Percentiles rank a stretch among this genome's conserved stretches.
Evolutionary conservation across 2,888 invertebrate genomes (phyloP).

Genomic region (Apamea anceps): DNA sequence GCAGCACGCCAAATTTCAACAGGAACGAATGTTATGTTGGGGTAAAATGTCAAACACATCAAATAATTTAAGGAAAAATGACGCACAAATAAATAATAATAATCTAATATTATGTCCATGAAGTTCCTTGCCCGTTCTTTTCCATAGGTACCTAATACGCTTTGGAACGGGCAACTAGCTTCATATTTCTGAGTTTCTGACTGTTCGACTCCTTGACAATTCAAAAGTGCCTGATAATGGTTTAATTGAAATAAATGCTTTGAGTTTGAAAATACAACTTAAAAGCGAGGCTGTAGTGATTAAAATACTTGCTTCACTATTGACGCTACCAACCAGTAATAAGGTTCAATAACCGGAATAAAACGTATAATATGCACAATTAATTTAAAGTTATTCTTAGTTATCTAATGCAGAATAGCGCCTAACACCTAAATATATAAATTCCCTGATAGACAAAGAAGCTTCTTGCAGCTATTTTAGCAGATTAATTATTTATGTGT

Average conservation of each 20-base stretch:
- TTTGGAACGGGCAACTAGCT: background rate
- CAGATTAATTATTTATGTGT: slow-evolving; percentile 9
- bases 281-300: slow-evolving; percentile 11
- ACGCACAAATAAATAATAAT: background rate
- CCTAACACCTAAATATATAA: slow-evolving; percentile 13
- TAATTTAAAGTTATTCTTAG: slow-evolving; percentile 48
- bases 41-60: slow-evolving; percentile 1
- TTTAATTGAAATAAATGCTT: too few relatives aligned
- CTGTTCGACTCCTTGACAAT: background rate
- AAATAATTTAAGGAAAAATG: background rate
- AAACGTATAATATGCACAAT: slow-evolving; percentile 42
- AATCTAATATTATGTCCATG: background rate
- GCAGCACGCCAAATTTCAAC: background rate
- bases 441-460: slow-evolving; percentile 23
- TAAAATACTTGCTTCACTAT: slow-evolving; percentile 25
- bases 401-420: slow-evolving; percentile 45
- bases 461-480: slow-evolving; percentile 20
- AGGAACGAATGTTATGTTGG: background rate
- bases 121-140: background rate
- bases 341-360: slow-evolving; percentile 41
- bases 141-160: background rate
- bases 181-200: too few relatives aligned
- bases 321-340: slow-evolving; percentile 37
- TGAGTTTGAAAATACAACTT: background rate
- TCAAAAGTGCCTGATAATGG: background rate